phyloP scores from a whole-genome alignment of 2,797 vertebrate genomes.

The Tarsius wallacei region DNA sequence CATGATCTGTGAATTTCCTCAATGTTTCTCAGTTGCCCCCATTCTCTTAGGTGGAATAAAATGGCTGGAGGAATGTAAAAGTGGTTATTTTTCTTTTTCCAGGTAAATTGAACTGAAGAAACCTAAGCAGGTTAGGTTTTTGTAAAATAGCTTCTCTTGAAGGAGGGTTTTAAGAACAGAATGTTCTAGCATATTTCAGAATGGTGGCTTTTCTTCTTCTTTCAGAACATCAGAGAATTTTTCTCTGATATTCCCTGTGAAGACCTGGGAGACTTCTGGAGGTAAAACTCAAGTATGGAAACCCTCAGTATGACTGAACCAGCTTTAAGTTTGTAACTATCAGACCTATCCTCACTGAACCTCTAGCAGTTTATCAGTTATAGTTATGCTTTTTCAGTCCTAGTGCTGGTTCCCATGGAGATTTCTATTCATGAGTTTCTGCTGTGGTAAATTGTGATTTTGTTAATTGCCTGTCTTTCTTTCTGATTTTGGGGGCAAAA shows the following conservation, averaged over 20 bases:
- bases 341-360: not conserved
- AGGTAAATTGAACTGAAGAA: not conserved
- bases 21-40: not conserved
- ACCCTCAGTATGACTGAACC: not conserved
- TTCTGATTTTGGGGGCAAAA: not conserved
- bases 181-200: not conserved
- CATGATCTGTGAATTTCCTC: not conserved
- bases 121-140: not conserved
- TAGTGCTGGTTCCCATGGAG: not conserved
- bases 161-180: not conserved
- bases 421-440: not conserved
- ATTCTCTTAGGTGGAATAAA: not conserved
- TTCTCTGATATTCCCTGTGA: not conserved
- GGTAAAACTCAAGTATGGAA: not conserved
- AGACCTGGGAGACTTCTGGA: rapidly evolving
- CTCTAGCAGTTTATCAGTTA: not conserved
- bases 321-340: not conserved
- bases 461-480: not conserved
- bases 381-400: not conserved
- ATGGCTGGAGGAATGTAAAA: not conserved
- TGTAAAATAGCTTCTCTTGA: not conserved
- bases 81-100: not conserved
- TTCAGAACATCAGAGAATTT: not conserved
- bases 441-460: not conserved
- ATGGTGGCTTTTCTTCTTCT: not conserved